A percentile compares a stretch with the other conserved stretches of the same genome.
Evolutionary conservation across 2,113 vertebrate genomes (phyloP).

Genomic region (Pollimyrus isidori): DNA sequence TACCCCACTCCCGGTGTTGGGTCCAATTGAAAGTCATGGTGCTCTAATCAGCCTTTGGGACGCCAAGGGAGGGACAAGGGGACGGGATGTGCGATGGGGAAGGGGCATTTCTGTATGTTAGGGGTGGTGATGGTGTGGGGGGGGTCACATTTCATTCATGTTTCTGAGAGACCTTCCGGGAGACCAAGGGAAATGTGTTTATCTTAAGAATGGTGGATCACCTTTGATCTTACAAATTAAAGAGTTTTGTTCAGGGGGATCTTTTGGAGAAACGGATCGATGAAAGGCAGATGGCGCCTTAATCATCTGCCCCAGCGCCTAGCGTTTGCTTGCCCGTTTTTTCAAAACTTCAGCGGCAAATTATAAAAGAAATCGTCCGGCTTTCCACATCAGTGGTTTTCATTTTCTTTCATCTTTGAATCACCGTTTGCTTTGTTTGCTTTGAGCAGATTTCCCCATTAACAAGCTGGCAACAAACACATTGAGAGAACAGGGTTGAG

Average conservation of each 20-base stretch:
- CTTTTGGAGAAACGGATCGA: neutral
- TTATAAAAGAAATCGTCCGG: neutral
- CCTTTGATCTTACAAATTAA: constrained; percentile 8
- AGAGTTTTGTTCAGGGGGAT: neutral
- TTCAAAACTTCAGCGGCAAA: neutral
- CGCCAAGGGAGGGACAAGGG: constrained; percentile 21
- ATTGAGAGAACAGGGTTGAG: neutral
- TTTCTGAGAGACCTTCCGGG: constrained; percentile 13
- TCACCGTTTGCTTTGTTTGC: neutral
- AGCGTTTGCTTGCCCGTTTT: neutral
- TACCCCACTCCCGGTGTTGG: constrained; percentile 43
- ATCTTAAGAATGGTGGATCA: constrained; percentile 6
- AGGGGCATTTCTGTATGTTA: neutral
- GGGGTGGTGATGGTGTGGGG: neutral
- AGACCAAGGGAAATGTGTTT: neutral
- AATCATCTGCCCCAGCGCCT: neutral
- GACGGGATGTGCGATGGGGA: neutral
- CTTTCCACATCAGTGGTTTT: neutral
- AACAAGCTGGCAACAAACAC: neutral
- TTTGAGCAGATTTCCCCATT: neutral
- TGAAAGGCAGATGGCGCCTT: neutral
- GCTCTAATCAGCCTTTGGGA: constrained; percentile 54
- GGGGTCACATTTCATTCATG: constrained; percentile 10
- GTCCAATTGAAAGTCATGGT: constrained; percentile 54
- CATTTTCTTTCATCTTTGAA: neutral